Evolutionary conservation across 2,797 vertebrate species (phyloP), one percentile per base, ranked within the genome.

Genomic region (Pogoniulus pusillus): DNA sequence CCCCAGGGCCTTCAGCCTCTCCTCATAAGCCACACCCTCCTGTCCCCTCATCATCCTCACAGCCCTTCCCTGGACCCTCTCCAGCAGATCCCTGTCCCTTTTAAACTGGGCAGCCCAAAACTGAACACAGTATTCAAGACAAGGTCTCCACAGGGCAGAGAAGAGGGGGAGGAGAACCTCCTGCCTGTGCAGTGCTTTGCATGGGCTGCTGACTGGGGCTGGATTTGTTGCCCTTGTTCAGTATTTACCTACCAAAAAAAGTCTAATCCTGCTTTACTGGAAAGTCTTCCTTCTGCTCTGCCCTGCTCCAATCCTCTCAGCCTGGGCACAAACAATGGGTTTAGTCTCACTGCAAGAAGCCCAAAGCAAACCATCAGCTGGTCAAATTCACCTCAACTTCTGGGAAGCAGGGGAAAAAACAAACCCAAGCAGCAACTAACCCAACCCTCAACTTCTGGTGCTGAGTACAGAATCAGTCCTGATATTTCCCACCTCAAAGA

Each of bases 261-360:
- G 51, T 15, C 30, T 2, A 49, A 57, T 9, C 63, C 19, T 32
- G 0, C 49, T 72, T 72, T 11, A 60, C 34, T 29, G 37, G 22
- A 17, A 81, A 64, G 8, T 49, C 60, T 65, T 63, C 4, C 22
- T 47, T 51, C 17, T 23, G 0, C 2, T 20, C 41, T n/a, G 2
- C 12, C 6, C 0, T 0, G 29, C 70, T 39, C 37, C 30, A 49
- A 4, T 5, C 41, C 15, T 22, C 30, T 16, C 43, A 23, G 3
- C 14, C 16, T 5, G n/a, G 12, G 12, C 43, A 76, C 24, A 26
- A 79, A 60, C 19, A n/a, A 24, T 5, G 22, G 49, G 45, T 73
- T 82, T 19, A 29, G 8, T 15, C 24, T 81, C 76, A n/a, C 24
- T 43, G 26, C 18, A 77, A n/a, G 7, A 91, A 45, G 58, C 63